A percentile compares a stretch with the other conserved stretches of the same genome.
Evolutionary conservation across 1,140 invertebrate species (phyloP).

Genomic region (Monochamus saltuarius): DNA sequence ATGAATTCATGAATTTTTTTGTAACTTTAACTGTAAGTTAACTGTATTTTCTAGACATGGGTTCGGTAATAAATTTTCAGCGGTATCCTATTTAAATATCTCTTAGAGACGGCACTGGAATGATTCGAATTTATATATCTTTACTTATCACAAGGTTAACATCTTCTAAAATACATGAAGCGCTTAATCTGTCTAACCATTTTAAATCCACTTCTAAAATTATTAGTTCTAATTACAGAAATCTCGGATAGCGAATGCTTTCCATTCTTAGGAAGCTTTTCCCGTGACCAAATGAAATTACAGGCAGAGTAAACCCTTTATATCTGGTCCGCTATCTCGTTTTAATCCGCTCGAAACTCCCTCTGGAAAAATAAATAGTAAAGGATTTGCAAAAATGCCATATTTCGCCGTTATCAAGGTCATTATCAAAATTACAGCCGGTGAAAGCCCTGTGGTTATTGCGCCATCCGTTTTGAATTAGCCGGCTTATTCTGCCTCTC

Average conservation of each 20-base stretch:
- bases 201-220: too few species aligned
- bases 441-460: slow-evolving; percentile 37
- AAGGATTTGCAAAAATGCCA: slow-evolving; percentile 50
- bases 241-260: not conserved
- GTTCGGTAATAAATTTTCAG: too few species aligned
- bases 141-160: too few species aligned
- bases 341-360: slow-evolving; percentile 46
- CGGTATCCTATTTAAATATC: too few species aligned
- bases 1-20: too few species aligned
- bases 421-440: slow-evolving; percentile 50
- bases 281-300: slow-evolving; percentile 39
- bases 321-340: slow-evolving; percentile 37
- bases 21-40: too few species aligned
- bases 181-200: too few species aligned
- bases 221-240: not conserved
- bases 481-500: slow-evolving; percentile 12
- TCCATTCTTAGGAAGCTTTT: not conserved
- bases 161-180: too few species aligned
- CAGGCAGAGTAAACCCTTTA: slow-evolving; percentile 44
- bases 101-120: too few species aligned
- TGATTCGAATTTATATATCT: too few species aligned
- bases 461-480: slow-evolving; percentile 23
- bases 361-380: slow-evolving; percentile 43
- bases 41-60: too few species aligned
- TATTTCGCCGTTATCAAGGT: slow-evolving; percentile 52